A percentile compares a stretch with the other conserved stretches of the same genome.
Conservation (phyloP, 2,797 vertebrate genomes). For the Parambassis ranga region DNA sequence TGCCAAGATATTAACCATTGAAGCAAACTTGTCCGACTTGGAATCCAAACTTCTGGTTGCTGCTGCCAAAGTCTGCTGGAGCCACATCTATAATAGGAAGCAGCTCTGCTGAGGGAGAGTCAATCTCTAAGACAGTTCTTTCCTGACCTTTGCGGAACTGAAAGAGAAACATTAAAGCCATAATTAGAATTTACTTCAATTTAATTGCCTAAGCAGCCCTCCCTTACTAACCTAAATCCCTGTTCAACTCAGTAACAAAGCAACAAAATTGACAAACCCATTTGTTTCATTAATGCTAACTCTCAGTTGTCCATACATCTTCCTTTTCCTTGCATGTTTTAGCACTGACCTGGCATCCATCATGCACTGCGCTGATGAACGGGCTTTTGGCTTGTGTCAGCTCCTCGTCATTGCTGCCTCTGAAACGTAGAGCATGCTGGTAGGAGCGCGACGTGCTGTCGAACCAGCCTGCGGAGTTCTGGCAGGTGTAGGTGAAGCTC, state of each 20-base stretch:
- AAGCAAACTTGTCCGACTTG: conserved; percentile 92
- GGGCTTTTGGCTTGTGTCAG: conserved; percentile 82
- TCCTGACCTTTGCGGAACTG: conserved; percentile 86
- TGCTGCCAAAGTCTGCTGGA: conserved; percentile 84
- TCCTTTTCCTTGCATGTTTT: background rate
- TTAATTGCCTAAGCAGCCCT: background rate
- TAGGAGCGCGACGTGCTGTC: conserved; percentile 76
- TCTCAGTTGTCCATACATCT: conserved; percentile 13
- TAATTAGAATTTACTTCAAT: conserved; percentile 28
- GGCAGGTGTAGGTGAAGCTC: conserved; percentile 88
- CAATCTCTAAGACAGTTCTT: conserved; percentile 84
- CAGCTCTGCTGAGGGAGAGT: conserved; percentile 82
- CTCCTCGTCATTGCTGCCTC: conserved; percentile 84
- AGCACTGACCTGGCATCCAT: conserved; percentile 89
- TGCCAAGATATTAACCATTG: conserved; percentile 77
- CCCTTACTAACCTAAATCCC: conserved; percentile 2
- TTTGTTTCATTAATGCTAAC: conserved; percentile 29
- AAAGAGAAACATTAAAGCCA: conserved; percentile 46
- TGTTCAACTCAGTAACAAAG: conserved; percentile 6
- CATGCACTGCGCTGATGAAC: conserved; percentile 78
- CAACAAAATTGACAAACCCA: conserved; percentile 27
- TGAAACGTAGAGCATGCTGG: conserved; percentile 81
- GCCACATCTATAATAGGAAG: conserved; percentile 88
- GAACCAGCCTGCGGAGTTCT: conserved; percentile 88
- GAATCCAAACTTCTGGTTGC: conserved; percentile 93